These are phyloP conservation scores for Harpalus rubripes DNA, from an alignment of 2,888 invertebrate genomes.

Conservation along the genomic window DNA sequence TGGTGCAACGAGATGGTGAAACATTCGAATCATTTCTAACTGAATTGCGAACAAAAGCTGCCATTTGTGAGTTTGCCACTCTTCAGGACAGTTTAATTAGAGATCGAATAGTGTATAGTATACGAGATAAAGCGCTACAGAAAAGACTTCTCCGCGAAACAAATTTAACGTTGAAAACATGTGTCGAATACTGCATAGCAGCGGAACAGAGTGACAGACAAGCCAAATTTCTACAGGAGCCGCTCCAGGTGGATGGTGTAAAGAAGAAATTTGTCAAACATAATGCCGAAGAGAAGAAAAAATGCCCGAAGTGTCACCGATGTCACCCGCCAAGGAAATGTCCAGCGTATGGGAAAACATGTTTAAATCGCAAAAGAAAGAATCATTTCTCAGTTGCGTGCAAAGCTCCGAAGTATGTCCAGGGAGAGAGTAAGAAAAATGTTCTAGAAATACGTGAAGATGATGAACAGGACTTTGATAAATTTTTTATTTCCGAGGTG, in stretches of 20 bases:
- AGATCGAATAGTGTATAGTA: constrained; percentile 70
- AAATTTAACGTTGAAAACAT: constrained; percentile 68
- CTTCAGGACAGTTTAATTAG: constrained; percentile 69
- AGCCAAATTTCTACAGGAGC: constrained; percentile 51
- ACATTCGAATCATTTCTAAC: constrained; percentile 69
- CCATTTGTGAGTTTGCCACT: constrained; percentile 69
- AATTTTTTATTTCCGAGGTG: constrained; percentile 12
- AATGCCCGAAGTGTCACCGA: constrained; percentile 66
- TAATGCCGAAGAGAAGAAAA: constrained; percentile 19
- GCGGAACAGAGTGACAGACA: constrained; percentile 69
- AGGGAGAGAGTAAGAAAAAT: constrained; percentile 31
- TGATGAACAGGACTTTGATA: constrained; percentile 21
- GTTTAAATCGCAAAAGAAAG: constrained; percentile 53
- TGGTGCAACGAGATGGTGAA: constrained; percentile 68
- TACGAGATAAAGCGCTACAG: constrained; percentile 68
- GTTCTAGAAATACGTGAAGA: constrained; percentile 17
- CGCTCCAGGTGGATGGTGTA: constrained; percentile 11
- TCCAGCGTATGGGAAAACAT: constrained; percentile 67
- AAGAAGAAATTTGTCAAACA: constrained; percentile 31
- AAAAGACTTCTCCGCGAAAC: constrained; percentile 69
- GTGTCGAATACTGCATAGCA: constrained; percentile 68
- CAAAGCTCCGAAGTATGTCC: constrained; percentile 36
- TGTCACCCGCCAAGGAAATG: constrained; percentile 65
- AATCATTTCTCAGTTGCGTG: constrained; percentile 68
- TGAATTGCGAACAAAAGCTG: constrained; percentile 69